These are phyloP conservation scores for Bicyclus anynana DNA, from an alignment of 1,140 invertebrate genomes.

Conservation along the genomic window DNA sequence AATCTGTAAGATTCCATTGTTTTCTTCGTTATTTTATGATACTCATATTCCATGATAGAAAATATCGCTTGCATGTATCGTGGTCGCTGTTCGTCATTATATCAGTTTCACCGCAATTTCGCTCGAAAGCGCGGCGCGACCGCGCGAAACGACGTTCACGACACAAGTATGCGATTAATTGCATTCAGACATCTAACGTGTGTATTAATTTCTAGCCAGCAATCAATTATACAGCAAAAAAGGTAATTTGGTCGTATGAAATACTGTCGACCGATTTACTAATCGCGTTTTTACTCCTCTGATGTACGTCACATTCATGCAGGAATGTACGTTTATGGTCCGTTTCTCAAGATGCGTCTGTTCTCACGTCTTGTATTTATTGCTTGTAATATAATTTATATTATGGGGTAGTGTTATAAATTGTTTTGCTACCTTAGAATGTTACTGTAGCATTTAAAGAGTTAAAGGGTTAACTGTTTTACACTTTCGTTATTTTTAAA, in stretches of 20 bases:
- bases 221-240: constrained; percentile 47
- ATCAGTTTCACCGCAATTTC: constrained; percentile 68
- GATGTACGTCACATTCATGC: not conserved
- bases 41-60: constrained; percentile 27
- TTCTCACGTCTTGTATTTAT: not conserved
- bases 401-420: not conserved
- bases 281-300: constrained; percentile 2
- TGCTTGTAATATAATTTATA: not conserved
- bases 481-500: not conserved
- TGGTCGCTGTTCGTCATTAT: constrained; percentile 44
- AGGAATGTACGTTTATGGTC: constrained; percentile 1
- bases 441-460: too few species aligned
- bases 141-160: constrained; percentile 60
- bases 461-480: not conserved
- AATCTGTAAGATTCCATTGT: not conserved
- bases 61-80: constrained; percentile 28
- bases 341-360: not conserved
- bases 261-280: constrained; percentile 1
- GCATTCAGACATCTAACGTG: constrained; percentile 56
- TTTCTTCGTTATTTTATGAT: not conserved
- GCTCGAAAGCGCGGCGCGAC: constrained; percentile 61
- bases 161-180: constrained; percentile 63
- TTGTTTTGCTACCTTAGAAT: not conserved
- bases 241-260: constrained; percentile 40
- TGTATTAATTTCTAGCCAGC: constrained; percentile 54